Evolutionary conservation across 2,797 vertebrate species (phyloP).

Genomic region (Pterois miles): DNA sequence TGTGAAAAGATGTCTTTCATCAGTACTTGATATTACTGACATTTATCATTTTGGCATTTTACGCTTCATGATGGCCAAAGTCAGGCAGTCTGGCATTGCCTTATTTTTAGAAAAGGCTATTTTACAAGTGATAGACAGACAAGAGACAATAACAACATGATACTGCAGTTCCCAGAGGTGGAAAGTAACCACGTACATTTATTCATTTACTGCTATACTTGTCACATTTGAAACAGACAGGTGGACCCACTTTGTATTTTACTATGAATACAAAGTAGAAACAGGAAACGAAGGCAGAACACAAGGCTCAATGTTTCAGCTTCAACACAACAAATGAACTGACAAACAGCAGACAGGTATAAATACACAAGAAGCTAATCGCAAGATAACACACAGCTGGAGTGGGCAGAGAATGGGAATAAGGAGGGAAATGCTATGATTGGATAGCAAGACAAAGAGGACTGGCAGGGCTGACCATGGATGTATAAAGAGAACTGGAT

Average conservation of each 20-base stretch:
- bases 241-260: background rate
- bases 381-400: too few species aligned
- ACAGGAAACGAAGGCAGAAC: background rate
- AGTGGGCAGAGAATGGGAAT: too few species aligned
- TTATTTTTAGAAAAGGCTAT: background rate
- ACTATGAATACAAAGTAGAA: background rate
- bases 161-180: too few species aligned
- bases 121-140: background rate
- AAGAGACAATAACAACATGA: background rate
- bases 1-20: background rate
- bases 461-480: too few species aligned
- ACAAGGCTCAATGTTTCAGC: too few species aligned
- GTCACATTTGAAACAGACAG: too few species aligned
- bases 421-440: too few species aligned
- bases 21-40: background rate
- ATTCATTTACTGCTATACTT: too few species aligned
- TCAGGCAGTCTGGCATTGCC: background rate
- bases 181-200: too few species aligned
- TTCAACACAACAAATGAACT: too few species aligned
- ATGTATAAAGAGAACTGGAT: too few species aligned
- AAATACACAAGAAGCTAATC: background rate
- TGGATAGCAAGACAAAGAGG: background rate
- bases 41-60: constrained; percentile 8
- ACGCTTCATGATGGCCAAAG: background rate
- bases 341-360: background rate